Base-by-base conservation (phyloP, 2,797 vertebrate genomes). In the Cottoperca gobio region DNA sequence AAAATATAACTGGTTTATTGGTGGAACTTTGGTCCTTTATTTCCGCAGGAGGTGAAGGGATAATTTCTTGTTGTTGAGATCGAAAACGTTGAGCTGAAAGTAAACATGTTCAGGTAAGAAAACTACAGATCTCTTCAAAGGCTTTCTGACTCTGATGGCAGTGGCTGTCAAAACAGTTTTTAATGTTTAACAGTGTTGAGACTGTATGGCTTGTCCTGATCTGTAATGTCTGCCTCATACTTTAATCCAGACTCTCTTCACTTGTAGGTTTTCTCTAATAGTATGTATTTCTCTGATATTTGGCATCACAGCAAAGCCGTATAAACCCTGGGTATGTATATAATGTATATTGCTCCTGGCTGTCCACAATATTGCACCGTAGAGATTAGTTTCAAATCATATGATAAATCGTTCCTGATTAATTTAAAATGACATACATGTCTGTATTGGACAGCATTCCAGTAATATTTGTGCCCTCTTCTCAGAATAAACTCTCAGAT, bases 61-160 rank as follows among this genome's bases (percentile, higher is more conserved):
- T 14, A 12, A 49, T n/a, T 61, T 76, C 49, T 40, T 31, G 21
- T 73, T 35, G n/a, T 63, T 82, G 46, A 53, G 50, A 77, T 69
- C 21, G 0, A 46, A 74, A 42, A 69, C 39, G 0, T 16, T 16
- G 13, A 74, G 61, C 73, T 54, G 76, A 73, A 69, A 71, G 54
- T 42, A 82, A 39, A 62, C 50, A 95, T 95, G 94, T 82, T 91
- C 67, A 92, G 92, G 94, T 96, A 86, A 85, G 90, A 71, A 40
- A 62, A 59, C 19, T 23, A 3, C 2, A 28, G 2, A 66, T 45
- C 23, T 57, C 28, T 31, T 61, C 26, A 37, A 48, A 16, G 0
- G 9, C 1, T 71, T 64, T 50, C 43, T 60, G 26, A 24, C 39
- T 13, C 2, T 16, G 24, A 21, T 52, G 19, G 1, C 6, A 19